Percentiles rank a stretch among this genome's conserved stretches.
Evolutionary conservation across 2,888 invertebrate genomes (phyloP).

Genomic region (Chirona hameri): DNA sequence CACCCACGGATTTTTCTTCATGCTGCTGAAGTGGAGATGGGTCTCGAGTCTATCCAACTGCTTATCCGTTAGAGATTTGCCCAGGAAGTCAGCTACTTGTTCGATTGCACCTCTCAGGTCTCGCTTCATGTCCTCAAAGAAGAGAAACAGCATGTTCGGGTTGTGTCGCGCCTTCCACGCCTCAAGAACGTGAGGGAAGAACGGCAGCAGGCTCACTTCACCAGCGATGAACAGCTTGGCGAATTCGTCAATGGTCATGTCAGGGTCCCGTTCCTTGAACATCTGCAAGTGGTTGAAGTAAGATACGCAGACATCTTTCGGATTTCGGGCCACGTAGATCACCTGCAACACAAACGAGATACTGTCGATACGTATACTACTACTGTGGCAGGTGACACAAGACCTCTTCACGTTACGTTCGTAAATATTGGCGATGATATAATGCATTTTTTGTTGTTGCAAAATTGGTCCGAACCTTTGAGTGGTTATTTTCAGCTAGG

Average conservation of each 20-base stretch:
- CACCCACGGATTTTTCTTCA: slow-evolving; percentile 37
- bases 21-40: slow-evolving; percentile 36
- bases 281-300: slow-evolving; percentile 45
- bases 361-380: too few relatives aligned
- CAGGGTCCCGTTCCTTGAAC: not conserved
- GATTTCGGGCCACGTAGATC: slow-evolving; percentile 50
- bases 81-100: slow-evolving; percentile 40
- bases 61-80: slow-evolving; percentile 35
- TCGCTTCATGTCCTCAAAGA: slow-evolving; percentile 48
- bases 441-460: too few relatives aligned
- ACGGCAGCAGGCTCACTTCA: slow-evolving; percentile 48
- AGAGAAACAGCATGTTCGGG: slow-evolving; percentile 46
- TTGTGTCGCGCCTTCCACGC: slow-evolving; percentile 45
- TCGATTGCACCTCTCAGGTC: slow-evolving; percentile 39
- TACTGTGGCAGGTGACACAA: too few relatives aligned
- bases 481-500: too few relatives aligned
- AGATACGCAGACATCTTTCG: slow-evolving; percentile 50
- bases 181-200: slow-evolving; percentile 47
- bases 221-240: slow-evolving; percentile 47
- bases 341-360: slow-evolving; percentile 35
- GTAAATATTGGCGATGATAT: too few relatives aligned
- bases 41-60: slow-evolving; percentile 31
- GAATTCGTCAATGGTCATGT: slow-evolving; percentile 45
- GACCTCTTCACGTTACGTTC: too few relatives aligned
- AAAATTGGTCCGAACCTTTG: too few relatives aligned